phyloP scores from a whole-genome alignment of 1,140 invertebrate genomes.

The Liolophura sinensis region DNA sequence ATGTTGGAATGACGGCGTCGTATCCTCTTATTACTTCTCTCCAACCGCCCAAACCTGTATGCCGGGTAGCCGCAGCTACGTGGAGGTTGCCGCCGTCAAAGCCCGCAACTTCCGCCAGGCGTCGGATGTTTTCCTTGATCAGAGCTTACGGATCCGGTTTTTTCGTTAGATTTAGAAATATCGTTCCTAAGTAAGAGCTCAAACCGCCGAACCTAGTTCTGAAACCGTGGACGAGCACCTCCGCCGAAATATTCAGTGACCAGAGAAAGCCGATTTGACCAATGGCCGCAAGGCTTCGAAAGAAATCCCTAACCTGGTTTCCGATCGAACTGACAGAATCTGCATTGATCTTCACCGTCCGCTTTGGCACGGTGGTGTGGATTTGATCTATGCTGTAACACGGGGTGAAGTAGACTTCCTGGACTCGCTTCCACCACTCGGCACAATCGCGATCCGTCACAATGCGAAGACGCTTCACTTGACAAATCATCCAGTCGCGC shows the following conservation, averaged over 20 bases:
- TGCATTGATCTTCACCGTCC: too few species aligned
- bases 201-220: constrained; percentile 28
- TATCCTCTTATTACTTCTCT: constrained; percentile 17
- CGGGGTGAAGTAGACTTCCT: too few species aligned
- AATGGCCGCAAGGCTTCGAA: too few species aligned
- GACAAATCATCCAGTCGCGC: too few species aligned
- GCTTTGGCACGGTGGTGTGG: too few species aligned
- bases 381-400: too few species aligned
- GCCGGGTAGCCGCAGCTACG: constrained; percentile 20
- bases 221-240: constrained; percentile 32
- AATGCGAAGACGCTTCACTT: too few species aligned
- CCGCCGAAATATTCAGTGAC: constrained; percentile 19
- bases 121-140: constrained; percentile 27
- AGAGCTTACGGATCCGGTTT: constrained; percentile 26
- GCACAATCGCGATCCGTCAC: too few species aligned
- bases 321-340: too few species aligned
- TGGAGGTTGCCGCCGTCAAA: constrained; percentile 19
- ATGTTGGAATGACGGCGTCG: constrained; percentile 28
- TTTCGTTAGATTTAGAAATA: constrained; percentile 22
- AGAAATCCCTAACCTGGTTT: too few species aligned
- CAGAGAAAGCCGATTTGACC: constrained; percentile 13
- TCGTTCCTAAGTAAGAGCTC: constrained; percentile 19
- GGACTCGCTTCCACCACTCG: too few species aligned
- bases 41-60: constrained; percentile 24
- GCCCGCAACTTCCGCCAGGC: constrained; percentile 16